Evolutionary conservation across 2,888 invertebrate species (phyloP), one percentile per base, ranked within the genome.

Genomic region (Cheilosia vernalis): DNA sequence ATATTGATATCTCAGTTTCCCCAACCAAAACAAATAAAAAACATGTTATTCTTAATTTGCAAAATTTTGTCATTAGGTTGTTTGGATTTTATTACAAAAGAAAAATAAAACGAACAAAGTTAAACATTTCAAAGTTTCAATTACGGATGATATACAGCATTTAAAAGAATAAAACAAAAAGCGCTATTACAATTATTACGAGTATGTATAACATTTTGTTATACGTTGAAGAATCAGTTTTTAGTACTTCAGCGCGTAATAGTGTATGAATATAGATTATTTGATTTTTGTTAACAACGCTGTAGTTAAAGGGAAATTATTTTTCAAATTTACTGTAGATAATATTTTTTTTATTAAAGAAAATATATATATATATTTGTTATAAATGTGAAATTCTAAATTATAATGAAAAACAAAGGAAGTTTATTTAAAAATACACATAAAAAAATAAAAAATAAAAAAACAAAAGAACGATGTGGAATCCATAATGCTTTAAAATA

Each of bases 21-120:
- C 77, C 74, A 84, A 87, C 82, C 84, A 85, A 87, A 64, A 83
- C 80, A 87, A 86, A 47, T 15, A n/a, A 70, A 70, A 56, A 64
- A 30, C 13, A 42, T 72, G 4, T 66, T 80, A 87, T 88, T 86
- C 88, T 85, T 89, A 87, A 88, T 88, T 90, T 90, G 88, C 87
- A 88, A 87, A 70, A 70, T 87, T 89, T 37, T 88, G 87, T 88
- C 72, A 72, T 81, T 87, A 67, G 17, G 4, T 9, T 13, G 85
- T 72, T 87, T 67, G 87, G 84, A 87, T 74, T 88, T 78, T 66
- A 86, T 55, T 60, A 69, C 21, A 21, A 21, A 21, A 21, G 21
- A 21, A 64, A 55, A 53, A 64, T 49, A 63, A 63, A 72, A 27
- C 51, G 58, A 76, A 60, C 10, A 84, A 66, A 77, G 81, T 72